phyloP scores from a whole-genome alignment of 2,113 vertebrate genomes.

The western clawed frog (Xenopus tropicalis) region DNA sequence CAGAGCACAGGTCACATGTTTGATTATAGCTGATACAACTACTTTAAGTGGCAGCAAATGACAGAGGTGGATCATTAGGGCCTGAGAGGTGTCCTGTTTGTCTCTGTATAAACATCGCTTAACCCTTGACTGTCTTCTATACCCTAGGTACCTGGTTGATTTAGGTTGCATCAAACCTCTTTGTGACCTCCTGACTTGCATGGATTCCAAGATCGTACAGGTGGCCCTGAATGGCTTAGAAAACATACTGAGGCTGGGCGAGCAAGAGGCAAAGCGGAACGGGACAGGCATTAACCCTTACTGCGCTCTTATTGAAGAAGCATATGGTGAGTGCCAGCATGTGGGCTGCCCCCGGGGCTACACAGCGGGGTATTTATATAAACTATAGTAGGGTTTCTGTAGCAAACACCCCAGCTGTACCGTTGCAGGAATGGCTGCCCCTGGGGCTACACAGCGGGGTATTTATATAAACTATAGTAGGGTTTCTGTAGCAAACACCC shows the following conservation, averaged over 20 bases:
- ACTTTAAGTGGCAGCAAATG: too few species aligned
- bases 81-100: too few species aligned
- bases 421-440: too few species aligned
- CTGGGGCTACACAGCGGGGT: too few species aligned
- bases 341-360: background rate
- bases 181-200: conserved; percentile 94
- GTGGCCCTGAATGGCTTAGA: conserved; percentile 93
- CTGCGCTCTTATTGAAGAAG: conserved; percentile 93
- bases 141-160: conserved; percentile 85
- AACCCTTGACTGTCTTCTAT: background rate
- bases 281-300: conserved; percentile 90
- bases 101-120: too few species aligned
- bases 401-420: background rate
- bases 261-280: conserved; percentile 89
- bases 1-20: too few species aligned
- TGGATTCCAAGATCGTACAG: conserved; percentile 98
- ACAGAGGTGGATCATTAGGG: too few species aligned
- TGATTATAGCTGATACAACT: too few species aligned
- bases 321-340: conserved; percentile 75
- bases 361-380: too few species aligned
- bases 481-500: too few species aligned
- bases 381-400: too few species aligned
- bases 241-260: conserved; percentile 92
- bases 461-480: too few species aligned
- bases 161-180: conserved; percentile 94